Evolutionary conservation across 2,797 vertebrate species (phyloP), one percentile per base, ranked within the genome.

Genomic region (Melopsittacus undulatus): DNA sequence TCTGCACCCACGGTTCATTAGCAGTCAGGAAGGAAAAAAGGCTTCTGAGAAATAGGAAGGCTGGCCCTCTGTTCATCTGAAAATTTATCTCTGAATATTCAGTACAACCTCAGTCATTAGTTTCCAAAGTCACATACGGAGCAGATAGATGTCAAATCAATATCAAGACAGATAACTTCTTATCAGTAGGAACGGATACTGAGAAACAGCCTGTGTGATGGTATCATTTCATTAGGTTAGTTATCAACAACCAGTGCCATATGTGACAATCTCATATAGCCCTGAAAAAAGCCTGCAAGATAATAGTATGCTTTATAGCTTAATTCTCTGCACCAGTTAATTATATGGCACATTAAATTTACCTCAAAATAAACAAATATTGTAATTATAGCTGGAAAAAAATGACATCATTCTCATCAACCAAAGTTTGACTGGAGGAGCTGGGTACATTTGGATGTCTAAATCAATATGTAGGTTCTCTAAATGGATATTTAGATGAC

Each of bases 121-220:
- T 95, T 97, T 97, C 95, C 95, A 95, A 96, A 97, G 93, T 94
- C 95, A 97, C 96, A 95, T 91, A 97, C 26, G 29, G 90, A 94
- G 83, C 96, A 96, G 96, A 97, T 96, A 98, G 97, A 97, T 97
- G 94, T 97, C 94, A 92, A 97, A 97, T 98, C 97, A 97, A 97
- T 97, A 96, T 83, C 74, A 94, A 92, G 90, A 93, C 83, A 95
- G 96, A 95, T 97, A 98, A 97, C 93, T 96, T 92, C 96, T 97
- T 98, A 97, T 98, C 96, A 95, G 90, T 75, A 80, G 86, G 91
- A 96, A 91, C 1, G 89, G 96, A 95, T 97, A 96, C 83, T 87
- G 87, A 95, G 95, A 95, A 92, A 92, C 92, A 81, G 94, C 83
- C 63, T 68, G 79, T 62, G 45, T 86, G 96, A 98, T 97, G 87